Conservation (phyloP, 2,797 vertebrate species). For the Glyptemys insculpta region DNA sequence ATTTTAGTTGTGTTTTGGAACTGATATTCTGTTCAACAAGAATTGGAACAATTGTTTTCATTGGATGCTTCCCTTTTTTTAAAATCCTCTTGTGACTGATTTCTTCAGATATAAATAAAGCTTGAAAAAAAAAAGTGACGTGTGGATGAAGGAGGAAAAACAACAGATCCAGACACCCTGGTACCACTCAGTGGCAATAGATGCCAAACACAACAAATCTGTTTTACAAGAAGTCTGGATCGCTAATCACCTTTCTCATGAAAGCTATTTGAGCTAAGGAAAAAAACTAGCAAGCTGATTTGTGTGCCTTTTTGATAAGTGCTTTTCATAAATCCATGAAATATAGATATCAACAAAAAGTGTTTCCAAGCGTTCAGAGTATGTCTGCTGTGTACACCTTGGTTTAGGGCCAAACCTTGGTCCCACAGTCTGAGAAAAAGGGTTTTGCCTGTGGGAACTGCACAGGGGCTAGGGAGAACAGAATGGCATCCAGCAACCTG, state of each 20-base stretch:
- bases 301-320: constrained; percentile 24
- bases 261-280: constrained; percentile 27
- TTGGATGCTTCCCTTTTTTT: constrained; percentile 45
- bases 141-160: constrained; percentile 63
- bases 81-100: constrained; percentile 25
- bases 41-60: constrained; percentile 51
- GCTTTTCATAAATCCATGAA: constrained; percentile 9
- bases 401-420: background rate
- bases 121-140: constrained; percentile 54
- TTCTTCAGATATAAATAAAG: constrained; percentile 63
- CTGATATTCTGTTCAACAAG: constrained; percentile 43
- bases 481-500: background rate
- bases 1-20: constrained; percentile 64
- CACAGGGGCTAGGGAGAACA: background rate
- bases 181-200: constrained; percentile 54
- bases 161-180: constrained; percentile 61
- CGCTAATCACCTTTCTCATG: constrained; percentile 36
- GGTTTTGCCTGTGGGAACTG: background rate
- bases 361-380: background rate
- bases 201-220: constrained; percentile 70
- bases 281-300: constrained; percentile 10
- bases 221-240: constrained; percentile 43
- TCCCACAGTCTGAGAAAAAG: background rate
- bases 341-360: background rate
- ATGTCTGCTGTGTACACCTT: background rate